Percentiles rank a stretch among this genome's conserved stretches.
phyloP scores from a whole-genome alignment of 2,113 vertebrate species.

The Myanophis thanlyinensis region DNA sequence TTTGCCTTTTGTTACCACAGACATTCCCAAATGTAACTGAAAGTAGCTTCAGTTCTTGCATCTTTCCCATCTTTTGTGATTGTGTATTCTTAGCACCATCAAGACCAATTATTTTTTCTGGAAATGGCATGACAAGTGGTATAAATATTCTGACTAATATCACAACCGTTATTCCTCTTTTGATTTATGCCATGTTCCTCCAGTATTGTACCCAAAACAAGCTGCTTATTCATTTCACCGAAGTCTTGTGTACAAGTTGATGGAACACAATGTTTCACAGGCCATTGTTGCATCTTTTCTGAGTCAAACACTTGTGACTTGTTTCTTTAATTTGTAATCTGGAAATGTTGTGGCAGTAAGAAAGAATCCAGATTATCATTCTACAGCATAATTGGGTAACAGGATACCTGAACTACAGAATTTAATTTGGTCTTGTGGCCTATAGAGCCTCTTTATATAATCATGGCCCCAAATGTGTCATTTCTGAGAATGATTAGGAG shows the following conservation, averaged over 20 bases:
- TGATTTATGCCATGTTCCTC: background rate
- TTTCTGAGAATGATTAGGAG: background rate
- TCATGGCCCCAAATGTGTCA: background rate
- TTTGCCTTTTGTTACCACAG: background rate
- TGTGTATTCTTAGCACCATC: background rate
- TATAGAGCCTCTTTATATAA: background rate
- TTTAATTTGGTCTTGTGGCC: background rate
- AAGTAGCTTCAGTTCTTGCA: background rate
- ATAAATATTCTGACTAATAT: background rate
- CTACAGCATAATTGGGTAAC: background rate
- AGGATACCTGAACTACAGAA: background rate
- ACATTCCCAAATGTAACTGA: background rate
- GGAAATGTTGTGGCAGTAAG: background rate
- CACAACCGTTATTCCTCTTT: background rate
- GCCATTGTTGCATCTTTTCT: background rate
- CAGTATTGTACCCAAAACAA: background rate
- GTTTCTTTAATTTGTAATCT: background rate
- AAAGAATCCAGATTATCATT: background rate
- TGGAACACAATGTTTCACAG: background rate
- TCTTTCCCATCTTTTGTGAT: background rate
- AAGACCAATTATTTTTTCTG: background rate
- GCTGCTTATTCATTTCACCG: background rate
- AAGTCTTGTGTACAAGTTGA: background rate
- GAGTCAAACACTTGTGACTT: background rate
- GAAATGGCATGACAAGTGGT: slow-evolving; percentile 19